These are phyloP conservation scores for Alces alces DNA, from an alignment of 2,113 vertebrate genomes.

Conservation along the genomic window DNA sequence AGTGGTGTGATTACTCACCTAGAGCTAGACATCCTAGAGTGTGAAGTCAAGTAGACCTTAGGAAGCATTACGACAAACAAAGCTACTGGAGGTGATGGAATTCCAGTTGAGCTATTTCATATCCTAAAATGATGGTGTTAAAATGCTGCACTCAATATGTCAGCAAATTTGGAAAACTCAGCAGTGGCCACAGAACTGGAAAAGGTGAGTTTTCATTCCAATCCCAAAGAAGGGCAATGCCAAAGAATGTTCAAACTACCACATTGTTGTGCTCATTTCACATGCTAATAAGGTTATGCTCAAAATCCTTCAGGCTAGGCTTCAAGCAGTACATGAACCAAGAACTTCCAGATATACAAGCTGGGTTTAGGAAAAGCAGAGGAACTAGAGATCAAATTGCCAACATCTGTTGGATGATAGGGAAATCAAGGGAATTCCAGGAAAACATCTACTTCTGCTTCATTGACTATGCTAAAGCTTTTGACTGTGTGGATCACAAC, in stretches of 20 bases:
- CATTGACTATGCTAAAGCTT: not conserved
- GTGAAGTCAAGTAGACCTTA: not conserved
- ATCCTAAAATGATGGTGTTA: not conserved
- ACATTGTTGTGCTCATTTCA: not conserved
- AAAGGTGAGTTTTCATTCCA: not conserved
- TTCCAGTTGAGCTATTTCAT: not conserved
- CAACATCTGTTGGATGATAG: not conserved
- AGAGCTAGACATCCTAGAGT: not conserved
- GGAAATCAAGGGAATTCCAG: not conserved
- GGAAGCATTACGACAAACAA: not conserved
- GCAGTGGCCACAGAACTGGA: not conserved
- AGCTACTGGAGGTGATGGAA: not conserved
- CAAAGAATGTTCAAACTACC: not conserved
- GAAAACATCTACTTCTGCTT: not conserved
- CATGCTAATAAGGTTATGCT: not conserved
- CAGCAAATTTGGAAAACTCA: not conserved
- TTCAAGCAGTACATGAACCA: not conserved
- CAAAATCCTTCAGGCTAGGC: not conserved
- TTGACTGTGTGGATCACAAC: not conserved
- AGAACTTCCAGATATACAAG: not conserved
- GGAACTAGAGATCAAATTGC: not conserved
- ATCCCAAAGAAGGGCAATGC: not conserved
- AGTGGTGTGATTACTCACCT: not conserved
- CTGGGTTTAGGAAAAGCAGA: not conserved
- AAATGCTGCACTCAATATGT: not conserved